Base-by-base conservation (phyloP, 2,888 invertebrate genomes). In the Herminia tarsipennalis region DNA sequence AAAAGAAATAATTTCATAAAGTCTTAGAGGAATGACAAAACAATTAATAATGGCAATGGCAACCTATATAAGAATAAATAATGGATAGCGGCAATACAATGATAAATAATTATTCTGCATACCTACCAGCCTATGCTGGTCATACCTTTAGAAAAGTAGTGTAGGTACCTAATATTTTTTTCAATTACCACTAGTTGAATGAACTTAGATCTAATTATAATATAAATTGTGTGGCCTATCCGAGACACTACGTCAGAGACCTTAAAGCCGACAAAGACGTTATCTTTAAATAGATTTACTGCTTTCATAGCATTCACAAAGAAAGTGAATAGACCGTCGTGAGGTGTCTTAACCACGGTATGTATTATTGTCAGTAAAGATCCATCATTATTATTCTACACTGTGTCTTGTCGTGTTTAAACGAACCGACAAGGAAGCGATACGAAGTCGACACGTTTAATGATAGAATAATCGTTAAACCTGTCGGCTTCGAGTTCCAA, bases 241-340 rank as follows among this genome's bases (percentile, higher is more conserved):
- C 21, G 8, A 21, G 14, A 9, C 5, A 8, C 30, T 33, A 41
- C 40, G 33, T 34, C 33, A 34, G 1, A 14, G 5, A 13, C 34
- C 21, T 40, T 8, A 12, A 12, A 34, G 34, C 41, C 34, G 34
- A 41, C 41, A 41, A 34, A 41, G 40, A 40, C 17, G 25, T 40
- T 18, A 33, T 27, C 33, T 40, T 21, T 28, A 34, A 28, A 42
- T 28, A 34, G 28, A 34, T 18, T 27, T 27, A 41, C 20, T 34
- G 28, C 28, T 42, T 28, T 42, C 34, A 42, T 29, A 16, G 17
- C 42, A 24, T 35, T 24, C 35, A 35, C 29, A 29, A 41, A 42
- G 42, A 42, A 42, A 42, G 29, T 35, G 42, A 35, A 42, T 35
- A 35, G 34, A 13, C 1, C 20, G n/a, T 24, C 41, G 35, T 35